Evolutionary conservation across 2,113 vertebrate species (phyloP).

Genomic region (Saguinus midas): DNA sequence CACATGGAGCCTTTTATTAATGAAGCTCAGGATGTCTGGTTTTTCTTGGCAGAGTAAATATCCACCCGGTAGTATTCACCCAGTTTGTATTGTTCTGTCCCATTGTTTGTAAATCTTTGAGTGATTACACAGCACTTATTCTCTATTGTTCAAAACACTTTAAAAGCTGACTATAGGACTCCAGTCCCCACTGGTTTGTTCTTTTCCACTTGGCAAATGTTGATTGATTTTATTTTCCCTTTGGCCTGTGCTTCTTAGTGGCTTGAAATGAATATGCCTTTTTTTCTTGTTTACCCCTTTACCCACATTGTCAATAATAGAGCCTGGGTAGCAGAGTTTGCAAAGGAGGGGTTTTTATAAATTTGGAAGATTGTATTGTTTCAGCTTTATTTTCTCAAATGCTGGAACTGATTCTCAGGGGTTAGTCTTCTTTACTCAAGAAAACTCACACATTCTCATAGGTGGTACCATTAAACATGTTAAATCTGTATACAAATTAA

Average conservation of each 20-base stretch:
- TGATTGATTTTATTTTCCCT: conserved; percentile 68
- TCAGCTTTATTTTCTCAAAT: conserved; percentile 37
- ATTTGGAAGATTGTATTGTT: background rate
- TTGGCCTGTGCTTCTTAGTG: conserved; percentile 53
- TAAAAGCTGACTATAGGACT: conserved; percentile 46
- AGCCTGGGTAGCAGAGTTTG: conserved; percentile 26
- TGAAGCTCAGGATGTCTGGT: background rate
- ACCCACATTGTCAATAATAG: conserved; percentile 62
- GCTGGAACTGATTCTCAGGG: background rate
- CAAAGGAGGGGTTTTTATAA: background rate
- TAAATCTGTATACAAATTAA: background rate
- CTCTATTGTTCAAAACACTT: conserved; percentile 56
- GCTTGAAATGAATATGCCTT: conserved; percentile 62
- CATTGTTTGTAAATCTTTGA: conserved; percentile 36
- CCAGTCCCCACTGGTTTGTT: conserved; percentile 55
- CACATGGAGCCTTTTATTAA: background rate
- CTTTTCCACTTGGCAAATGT: conserved; percentile 71
- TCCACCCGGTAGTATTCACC: accelerated
- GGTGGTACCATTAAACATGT: background rate
- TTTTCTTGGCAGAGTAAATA: background rate
- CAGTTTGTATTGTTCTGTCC: background rate
- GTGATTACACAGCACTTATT: background rate
- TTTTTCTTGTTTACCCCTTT: conserved; percentile 45
- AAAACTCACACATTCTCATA: background rate
- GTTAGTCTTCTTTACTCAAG: background rate